Percentiles rank a stretch among this genome's conserved stretches.
These are phyloP conservation scores for Stenopsyche tienmushanensis DNA, from an alignment of 1,140 invertebrate genomes.

Conservation along the genomic window DNA sequence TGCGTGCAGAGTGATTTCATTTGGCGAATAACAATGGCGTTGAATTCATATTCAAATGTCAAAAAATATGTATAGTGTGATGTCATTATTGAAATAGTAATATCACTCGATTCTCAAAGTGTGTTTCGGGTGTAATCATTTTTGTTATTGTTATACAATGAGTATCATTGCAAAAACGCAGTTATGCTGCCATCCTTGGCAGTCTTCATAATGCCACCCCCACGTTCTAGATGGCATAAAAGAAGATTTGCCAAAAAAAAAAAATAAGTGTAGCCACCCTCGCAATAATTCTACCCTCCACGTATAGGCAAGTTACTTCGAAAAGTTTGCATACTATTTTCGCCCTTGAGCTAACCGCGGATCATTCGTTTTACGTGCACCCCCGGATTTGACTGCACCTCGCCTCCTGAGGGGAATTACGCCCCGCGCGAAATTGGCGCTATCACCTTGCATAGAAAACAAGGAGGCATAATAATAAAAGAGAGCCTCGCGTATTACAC, in stretches of 20 bases:
- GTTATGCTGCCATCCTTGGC: slow-evolving; percentile 12
- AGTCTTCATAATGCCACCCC: too few relatives aligned
- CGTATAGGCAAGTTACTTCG: slow-evolving; percentile 24
- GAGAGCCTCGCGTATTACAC: slow-evolving; percentile 29
- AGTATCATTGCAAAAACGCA: too few relatives aligned
- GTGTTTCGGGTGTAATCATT: too few relatives aligned
- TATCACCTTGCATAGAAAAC: slow-evolving; percentile 38
- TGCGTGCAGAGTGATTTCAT: too few relatives aligned
- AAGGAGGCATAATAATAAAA: slow-evolving; percentile 39
- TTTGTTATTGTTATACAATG: too few relatives aligned
- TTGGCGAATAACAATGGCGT: too few relatives aligned
- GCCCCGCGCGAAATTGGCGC: slow-evolving; percentile 24
- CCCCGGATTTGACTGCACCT: neutral
- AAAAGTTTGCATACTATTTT: slow-evolving; percentile 40
- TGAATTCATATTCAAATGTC: too few relatives aligned
- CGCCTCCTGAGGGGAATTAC: slow-evolving; percentile 5
- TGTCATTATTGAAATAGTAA: too few relatives aligned
- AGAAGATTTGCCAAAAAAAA: slow-evolving; percentile 36
- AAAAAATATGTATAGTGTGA: too few relatives aligned
- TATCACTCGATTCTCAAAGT: too few relatives aligned
- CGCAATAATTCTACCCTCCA: slow-evolving; percentile 37
- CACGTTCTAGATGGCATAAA: slow-evolving; percentile 21
- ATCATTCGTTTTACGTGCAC: slow-evolving; percentile 27
- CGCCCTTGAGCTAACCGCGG: slow-evolving; percentile 36
- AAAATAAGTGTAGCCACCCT: slow-evolving; percentile 20